Percentiles rank a stretch among this genome's conserved stretches.
These are phyloP conservation scores for Pyrrhura leucotis DNA, from an alignment of 2,797 vertebrate species.

Conservation along the genomic window DNA sequence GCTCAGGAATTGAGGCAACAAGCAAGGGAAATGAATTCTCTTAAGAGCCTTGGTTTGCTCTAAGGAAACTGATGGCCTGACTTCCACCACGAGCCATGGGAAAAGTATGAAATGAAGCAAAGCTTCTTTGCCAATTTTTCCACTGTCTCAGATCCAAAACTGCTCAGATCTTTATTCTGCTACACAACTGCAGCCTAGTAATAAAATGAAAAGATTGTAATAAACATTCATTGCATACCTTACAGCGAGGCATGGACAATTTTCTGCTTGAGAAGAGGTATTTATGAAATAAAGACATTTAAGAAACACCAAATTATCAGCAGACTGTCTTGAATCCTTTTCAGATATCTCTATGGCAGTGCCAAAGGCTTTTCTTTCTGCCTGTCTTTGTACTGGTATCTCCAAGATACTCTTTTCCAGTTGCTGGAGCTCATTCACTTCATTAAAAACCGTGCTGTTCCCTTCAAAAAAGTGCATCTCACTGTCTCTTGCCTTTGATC, in stretches of 20 bases:
- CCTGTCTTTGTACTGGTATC: background rate
- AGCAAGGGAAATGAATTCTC: background rate
- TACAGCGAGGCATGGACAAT: background rate
- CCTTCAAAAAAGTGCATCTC: background rate
- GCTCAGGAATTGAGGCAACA: background rate
- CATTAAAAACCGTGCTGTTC: background rate
- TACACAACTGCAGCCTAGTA: background rate
- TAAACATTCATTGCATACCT: background rate
- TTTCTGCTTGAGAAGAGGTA: conserved; percentile 27
- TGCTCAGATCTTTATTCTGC: background rate
- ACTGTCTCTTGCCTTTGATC: background rate
- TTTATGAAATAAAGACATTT: background rate
- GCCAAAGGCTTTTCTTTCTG: background rate
- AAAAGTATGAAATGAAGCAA: conserved; percentile 26
- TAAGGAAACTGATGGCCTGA: background rate
- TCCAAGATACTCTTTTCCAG: background rate
- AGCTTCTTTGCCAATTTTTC: background rate
- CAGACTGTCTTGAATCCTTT: background rate
- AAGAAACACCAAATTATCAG: background rate
- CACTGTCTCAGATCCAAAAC: background rate
- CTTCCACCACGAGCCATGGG: background rate
- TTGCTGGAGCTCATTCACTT: background rate
- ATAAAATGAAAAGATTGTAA: background rate
- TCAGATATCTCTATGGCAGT: background rate
- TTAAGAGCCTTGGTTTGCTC: conserved; percentile 3